Evolutionary conservation across 2,888 invertebrate species (phyloP).

Genomic region (Orthosia cruda): DNA sequence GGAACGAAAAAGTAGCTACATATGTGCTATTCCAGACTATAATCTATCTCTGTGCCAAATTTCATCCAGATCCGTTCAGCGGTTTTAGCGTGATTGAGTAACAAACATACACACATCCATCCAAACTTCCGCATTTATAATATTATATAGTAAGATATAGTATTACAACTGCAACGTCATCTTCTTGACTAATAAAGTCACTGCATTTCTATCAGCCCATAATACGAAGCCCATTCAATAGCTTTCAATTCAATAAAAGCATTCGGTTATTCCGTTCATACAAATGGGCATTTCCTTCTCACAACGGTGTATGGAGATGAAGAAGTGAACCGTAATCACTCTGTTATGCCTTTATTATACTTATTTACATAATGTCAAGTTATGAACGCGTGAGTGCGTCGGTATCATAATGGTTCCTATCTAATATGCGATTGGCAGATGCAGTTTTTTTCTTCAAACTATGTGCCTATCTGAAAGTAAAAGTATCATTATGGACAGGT

Average conservation of each 20-base stretch:
- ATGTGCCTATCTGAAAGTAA: constrained; percentile 38
- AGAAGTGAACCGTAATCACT: constrained; percentile 29
- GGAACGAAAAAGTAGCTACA: too few relatives aligned
- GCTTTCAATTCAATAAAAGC: constrained; percentile 20
- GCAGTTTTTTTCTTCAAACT: constrained; percentile 25
- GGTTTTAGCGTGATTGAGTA: too few relatives aligned
- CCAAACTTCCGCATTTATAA: too few relatives aligned
- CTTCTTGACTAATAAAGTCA: background rate
- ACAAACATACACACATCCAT: too few relatives aligned
- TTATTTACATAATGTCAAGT: constrained; percentile 62
- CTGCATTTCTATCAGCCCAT: constrained; percentile 8
- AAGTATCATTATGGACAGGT: constrained; percentile 20
- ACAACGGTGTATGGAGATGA: constrained; percentile 10
- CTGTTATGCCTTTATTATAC: constrained; percentile 46
- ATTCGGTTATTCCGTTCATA: constrained; percentile 9
- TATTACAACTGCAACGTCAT: background rate
- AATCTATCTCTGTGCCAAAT: too few relatives aligned
- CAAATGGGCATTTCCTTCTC: constrained; percentile 17
- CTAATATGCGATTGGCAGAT: constrained; percentile 29
- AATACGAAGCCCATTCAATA: constrained; percentile 19
- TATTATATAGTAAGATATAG: too few relatives aligned
- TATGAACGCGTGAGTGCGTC: constrained; percentile 50
- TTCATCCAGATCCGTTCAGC: too few relatives aligned
- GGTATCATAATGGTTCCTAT: constrained; percentile 42
- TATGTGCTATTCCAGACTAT: too few relatives aligned